phyloP scores from a whole-genome alignment of 2,797 vertebrate genomes.

The Halcyon badia region DNA sequence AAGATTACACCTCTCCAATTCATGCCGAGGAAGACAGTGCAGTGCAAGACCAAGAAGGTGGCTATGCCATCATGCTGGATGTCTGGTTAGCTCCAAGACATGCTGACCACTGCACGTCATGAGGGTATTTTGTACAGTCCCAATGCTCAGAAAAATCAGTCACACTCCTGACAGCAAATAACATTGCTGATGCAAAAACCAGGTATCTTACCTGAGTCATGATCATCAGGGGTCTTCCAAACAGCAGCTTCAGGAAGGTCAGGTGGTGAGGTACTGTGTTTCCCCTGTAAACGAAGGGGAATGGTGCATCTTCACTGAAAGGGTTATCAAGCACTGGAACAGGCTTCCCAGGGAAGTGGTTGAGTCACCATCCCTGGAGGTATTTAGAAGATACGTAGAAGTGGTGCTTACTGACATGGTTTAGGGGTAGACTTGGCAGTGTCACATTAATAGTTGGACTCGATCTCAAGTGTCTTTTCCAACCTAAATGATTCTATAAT shows the following conservation, averaged over 20 bases:
- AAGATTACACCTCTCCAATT: background rate
- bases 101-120: rapidly evolving
- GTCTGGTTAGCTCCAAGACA: background rate
- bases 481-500: background rate
- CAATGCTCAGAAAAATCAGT: background rate
- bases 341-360: background rate
- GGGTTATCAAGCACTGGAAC: background rate
- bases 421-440: background rate
- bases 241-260: background rate
- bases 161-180: background rate
- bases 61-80: too few species aligned
- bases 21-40: background rate
- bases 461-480: background rate
- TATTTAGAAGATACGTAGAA: background rate
- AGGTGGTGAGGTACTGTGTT: background rate
- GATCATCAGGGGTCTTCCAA: background rate
- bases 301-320: conserved; percentile 4
- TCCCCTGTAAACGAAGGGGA: conserved; percentile 37
- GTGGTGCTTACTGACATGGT: background rate
- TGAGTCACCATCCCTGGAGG: background rate
- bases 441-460: background rate
- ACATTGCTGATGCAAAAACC: background rate
- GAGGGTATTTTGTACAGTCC: background rate
- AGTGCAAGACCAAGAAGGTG: background rate
- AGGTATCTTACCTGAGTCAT: background rate